phyloP scores from a whole-genome alignment of 2,113 vertebrate species.

The Epinephelus fuscoguttatus region DNA sequence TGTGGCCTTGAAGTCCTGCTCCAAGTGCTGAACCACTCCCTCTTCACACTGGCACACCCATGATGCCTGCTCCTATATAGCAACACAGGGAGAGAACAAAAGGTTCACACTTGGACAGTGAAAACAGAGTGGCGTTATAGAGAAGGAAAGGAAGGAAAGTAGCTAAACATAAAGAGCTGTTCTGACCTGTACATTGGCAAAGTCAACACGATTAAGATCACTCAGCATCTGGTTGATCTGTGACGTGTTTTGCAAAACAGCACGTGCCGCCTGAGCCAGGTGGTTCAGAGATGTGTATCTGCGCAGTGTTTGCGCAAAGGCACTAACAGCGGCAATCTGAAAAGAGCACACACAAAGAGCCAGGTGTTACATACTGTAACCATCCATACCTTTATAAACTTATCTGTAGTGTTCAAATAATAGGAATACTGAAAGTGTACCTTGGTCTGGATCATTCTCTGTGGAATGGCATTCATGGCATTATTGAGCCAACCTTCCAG shows the following conservation, averaged over 20 bases:
- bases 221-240: conserved; percentile 99
- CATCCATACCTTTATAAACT: neutral
- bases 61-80: conserved; percentile 93
- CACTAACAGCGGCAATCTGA: conserved; percentile 95
- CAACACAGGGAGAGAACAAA: neutral
- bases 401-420: neutral
- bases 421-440: conserved; percentile 71
- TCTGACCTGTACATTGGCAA: conserved; percentile 96
- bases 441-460: conserved; percentile 95
- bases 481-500: conserved; percentile 96
- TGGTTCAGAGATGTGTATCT: conserved; percentile 98
- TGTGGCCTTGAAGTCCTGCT: conserved; percentile 98
- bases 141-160: neutral
- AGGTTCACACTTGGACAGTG: neutral
- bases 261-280: conserved; percentile 95
- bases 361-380: conserved; percentile 4
- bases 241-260: conserved; percentile 97
- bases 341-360: conserved; percentile 11
- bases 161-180: conserved; percentile 1
- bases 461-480: conserved; percentile 94
- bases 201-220: conserved; percentile 98
- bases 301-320: conserved; percentile 96
- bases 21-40: conserved; percentile 94
- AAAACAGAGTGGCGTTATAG: neutral
- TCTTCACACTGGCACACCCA: conserved; percentile 99